Evolutionary conservation across 2,113 vertebrate species (phyloP).

Genomic region (Ammospiza caudacuta): DNA sequence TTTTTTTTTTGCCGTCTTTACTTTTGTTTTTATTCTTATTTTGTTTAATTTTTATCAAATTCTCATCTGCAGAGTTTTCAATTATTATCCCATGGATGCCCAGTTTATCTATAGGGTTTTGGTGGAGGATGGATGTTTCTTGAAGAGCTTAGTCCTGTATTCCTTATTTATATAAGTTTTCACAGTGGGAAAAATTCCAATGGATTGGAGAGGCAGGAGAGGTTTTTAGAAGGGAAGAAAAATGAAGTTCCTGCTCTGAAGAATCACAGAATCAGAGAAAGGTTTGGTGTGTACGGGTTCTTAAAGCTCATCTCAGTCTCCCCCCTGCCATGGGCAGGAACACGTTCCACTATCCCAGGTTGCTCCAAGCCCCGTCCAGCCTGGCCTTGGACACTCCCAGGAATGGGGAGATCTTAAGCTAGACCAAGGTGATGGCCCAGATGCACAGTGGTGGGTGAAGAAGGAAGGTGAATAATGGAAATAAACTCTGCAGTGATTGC

Average conservation of each 20-base stretch:
- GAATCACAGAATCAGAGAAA: not conserved
- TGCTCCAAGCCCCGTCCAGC: rapidly evolving
- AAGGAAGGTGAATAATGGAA: not conserved
- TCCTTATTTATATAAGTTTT: not conserved
- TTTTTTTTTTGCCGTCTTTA: not conserved
- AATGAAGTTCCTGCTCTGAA: not conserved
- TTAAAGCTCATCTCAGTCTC: not conserved
- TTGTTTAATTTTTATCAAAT: not conserved
- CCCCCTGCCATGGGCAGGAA: not conserved
- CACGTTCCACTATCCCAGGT: not conserved
- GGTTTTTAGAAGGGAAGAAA: not conserved
- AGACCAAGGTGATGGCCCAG: not conserved
- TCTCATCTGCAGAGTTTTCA: not conserved
- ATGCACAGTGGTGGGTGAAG: not conserved
- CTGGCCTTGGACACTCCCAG: not conserved
- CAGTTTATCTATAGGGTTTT: not conserved
- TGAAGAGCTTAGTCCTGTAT: not conserved
- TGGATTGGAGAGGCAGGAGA: not conserved
- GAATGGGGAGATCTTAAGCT: not conserved
- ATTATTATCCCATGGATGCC: not conserved
- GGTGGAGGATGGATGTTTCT: not conserved
- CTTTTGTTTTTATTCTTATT: not conserved
- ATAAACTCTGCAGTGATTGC: not conserved
- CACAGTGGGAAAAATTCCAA: not conserved
- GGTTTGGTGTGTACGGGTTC: not conserved